A percentile compares a stretch with the other conserved stretches of the same genome.
These are phyloP conservation scores for Pelusios castaneus DNA, from an alignment of 2,113 vertebrate species.

Conservation along the genomic window DNA sequence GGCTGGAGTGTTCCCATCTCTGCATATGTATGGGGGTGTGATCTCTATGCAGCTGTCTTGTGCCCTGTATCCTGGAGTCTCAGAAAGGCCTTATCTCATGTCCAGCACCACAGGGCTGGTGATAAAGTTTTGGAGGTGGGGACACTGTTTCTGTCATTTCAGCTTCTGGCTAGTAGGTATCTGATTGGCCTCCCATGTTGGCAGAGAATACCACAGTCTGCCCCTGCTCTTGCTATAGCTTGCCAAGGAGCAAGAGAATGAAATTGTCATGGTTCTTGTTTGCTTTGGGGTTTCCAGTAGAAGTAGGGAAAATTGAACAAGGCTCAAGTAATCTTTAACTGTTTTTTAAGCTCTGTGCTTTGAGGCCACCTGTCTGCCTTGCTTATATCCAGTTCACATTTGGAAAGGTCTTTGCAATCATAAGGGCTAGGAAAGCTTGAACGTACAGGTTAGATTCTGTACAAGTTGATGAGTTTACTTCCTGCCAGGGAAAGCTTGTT, in stretches of 20 bases:
- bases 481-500: not conserved
- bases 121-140: not conserved
- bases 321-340: not conserved
- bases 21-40: not conserved
- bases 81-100: not conserved
- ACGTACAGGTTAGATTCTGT: not conserved
- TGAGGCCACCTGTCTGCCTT: not conserved
- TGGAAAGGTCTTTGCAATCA: not conserved
- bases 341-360: not conserved
- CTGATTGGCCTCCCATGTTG: not conserved
- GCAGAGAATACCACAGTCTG: not conserved
- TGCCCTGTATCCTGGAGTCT: not conserved
- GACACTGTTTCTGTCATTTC: not conserved
- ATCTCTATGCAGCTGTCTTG: not conserved
- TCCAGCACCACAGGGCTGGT: not conserved
- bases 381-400: not conserved
- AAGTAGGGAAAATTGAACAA: not conserved
- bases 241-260: not conserved
- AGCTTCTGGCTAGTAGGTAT: not conserved
- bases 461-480: not conserved
- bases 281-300: not conserved
- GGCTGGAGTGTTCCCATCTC: not conserved
- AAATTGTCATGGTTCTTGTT: not conserved
- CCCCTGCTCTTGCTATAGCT: not conserved
- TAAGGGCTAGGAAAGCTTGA: not conserved